Evolutionary conservation across 2,888 invertebrate species (phyloP), one percentile per base, ranked within the genome.

Genomic region (Sisyra terminalis): DNA sequence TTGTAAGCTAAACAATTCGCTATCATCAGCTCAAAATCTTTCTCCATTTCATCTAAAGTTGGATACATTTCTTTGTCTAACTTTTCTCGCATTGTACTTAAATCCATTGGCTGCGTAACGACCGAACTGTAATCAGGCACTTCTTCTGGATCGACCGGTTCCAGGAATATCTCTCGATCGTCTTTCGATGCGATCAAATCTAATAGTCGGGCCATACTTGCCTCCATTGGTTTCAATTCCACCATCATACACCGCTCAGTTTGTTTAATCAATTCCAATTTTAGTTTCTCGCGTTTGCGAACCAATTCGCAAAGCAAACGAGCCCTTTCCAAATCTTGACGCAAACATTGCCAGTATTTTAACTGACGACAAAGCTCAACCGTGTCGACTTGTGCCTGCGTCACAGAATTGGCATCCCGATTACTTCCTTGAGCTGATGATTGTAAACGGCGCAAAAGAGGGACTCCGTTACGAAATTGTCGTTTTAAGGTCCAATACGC

Each of bases 401-500:
- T 37, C 18, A 43, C 7, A 15, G 24, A 24, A 11, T 16, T 32
- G 7, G 37, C 14, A 43, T 43, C 42, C 18, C 44, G 31, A 40
- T 17, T n/a, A 29, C 54, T 53, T 32, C 60, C 60, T 50, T 61
- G 61, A 8, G 60, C 56, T 48, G 76, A 78, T 9, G 43, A 43
- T 54, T 90, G 90, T 18, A 92, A 64, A 5, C 96, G 66, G 35
- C 96, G 64, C 45, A 98, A 62, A 45, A 98, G 67, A 0, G 98
- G 97, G 7, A 96, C 96, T 0, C 98, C 98, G 56, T 96, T 94
- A 40, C 97, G 67, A 47, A 85, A 84, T 57, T 93, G 90, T 2
- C 98, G 66, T 61, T 98, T 98, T 35, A 97, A 65, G 3, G 92
- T 96, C 98, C 98, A 98, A 57, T 96, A 98, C 1, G 92, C 87